Percentiles rank a stretch among this genome's conserved stretches.
Conservation (phyloP, 1,140 invertebrate genomes). For the Palaemon carinicauda region DNA sequence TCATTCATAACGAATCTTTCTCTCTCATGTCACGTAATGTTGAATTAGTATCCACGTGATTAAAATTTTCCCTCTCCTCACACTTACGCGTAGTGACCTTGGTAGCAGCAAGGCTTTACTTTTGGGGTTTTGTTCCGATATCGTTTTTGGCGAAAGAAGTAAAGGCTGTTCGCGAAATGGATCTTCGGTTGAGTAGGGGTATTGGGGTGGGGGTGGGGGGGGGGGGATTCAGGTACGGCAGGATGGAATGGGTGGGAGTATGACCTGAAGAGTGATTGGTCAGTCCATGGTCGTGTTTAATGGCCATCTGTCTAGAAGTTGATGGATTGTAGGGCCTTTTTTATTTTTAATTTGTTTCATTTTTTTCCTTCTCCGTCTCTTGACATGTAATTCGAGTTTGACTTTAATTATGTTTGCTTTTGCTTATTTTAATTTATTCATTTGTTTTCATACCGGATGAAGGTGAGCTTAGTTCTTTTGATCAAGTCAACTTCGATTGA, state of each 20-base stretch:
- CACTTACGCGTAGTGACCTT: background rate
- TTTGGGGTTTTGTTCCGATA: no score
- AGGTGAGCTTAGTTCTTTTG: no score
- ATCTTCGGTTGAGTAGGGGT: background rate
- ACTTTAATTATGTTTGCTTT: background rate
- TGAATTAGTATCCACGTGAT: no score
- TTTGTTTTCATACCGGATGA: no score
- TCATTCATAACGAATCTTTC: no score
- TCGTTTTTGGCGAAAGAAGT: no score
- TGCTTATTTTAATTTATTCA: background rate
- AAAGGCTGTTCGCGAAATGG: background rate
- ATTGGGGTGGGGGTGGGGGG: background rate
- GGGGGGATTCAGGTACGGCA: background rate
- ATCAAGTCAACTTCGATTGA: no score
- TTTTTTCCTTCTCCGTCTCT: background rate
- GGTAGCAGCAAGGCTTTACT: background rate
- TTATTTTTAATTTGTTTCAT: background rate
- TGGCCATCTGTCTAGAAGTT: conserved; percentile 15
- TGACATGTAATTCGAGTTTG: background rate
- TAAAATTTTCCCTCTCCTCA: conserved; percentile 20
- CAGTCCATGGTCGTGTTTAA: conserved; percentile 8
- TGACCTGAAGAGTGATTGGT: background rate
- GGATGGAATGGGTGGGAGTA: background rate
- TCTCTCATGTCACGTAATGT: no score
- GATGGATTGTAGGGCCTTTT: conserved; percentile 8